Evolutionary conservation across 2,113 vertebrate genomes (phyloP).

Genomic region (Ceratotherium simum): DNA sequence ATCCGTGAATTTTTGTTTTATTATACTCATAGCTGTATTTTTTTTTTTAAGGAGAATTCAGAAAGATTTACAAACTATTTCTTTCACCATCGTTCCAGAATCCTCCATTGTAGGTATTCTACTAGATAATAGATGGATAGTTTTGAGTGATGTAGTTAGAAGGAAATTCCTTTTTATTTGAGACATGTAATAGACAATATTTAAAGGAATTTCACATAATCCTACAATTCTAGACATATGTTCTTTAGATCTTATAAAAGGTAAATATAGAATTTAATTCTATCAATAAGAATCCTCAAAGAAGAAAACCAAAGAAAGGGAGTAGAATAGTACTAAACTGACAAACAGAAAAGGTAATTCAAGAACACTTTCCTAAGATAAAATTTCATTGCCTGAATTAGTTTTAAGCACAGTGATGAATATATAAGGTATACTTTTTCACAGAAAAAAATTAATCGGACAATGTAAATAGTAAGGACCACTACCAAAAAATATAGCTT

Average conservation of each 20-base stretch:
- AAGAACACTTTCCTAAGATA: not conserved
- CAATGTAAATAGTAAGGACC: not conserved
- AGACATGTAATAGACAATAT: not conserved
- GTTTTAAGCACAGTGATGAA: not conserved
- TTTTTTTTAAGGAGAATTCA: not conserved
- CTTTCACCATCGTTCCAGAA: not conserved
- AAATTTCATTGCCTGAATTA: not conserved
- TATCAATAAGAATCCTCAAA: not conserved
- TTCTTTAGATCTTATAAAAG: not conserved
- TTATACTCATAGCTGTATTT: not conserved
- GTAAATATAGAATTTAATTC: not conserved
- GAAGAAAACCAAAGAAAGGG: not conserved
- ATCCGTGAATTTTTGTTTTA: not conserved
- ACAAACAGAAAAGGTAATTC: not conserved
- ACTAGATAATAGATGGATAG: not conserved
- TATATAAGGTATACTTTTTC: not conserved
- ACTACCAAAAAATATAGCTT: not conserved
- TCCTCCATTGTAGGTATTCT: not conserved
- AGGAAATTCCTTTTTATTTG: not conserved
- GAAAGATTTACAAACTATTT: not conserved
- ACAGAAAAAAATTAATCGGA: not conserved
- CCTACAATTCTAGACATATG: not conserved
- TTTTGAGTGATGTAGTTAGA: not conserved
- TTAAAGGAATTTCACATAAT: not conserved
- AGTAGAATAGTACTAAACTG: not conserved